A percentile compares a stretch with the other conserved stretches of the same genome.
Conservation (phyloP, 2,888 invertebrate genomes). For the Galeruca laticollis region DNA sequence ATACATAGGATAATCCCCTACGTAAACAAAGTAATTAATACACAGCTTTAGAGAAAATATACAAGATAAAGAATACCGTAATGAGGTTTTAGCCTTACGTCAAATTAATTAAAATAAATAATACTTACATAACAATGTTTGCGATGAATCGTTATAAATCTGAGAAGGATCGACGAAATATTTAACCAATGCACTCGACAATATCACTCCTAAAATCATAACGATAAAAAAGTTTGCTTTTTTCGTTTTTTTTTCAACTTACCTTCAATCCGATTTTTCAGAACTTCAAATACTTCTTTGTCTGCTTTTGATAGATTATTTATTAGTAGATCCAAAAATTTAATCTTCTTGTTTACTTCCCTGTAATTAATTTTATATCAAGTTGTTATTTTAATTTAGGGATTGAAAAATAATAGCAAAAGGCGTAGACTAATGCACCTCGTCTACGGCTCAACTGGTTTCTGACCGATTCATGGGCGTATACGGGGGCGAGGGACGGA, state of each 20-base stretch:
- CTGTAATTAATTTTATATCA: too few species aligned
- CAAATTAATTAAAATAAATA: too few species aligned
- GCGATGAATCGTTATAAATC: not conserved
- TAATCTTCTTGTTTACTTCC: not conserved
- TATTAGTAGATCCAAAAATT: not conserved
- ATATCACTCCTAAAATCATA: not conserved
- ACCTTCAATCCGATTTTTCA: not conserved
- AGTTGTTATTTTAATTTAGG: too few species aligned
- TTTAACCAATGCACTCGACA: not conserved
- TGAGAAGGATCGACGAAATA: not conserved
- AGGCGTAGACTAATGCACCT: too few species aligned
- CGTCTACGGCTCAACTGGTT: too few species aligned
- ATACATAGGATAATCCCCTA: not conserved
- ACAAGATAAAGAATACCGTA: too few species aligned
- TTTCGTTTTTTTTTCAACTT: not conserved
- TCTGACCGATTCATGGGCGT: too few species aligned
- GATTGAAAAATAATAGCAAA: too few species aligned
- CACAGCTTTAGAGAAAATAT: not conserved
- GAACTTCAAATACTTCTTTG: not conserved
- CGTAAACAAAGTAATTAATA: not conserved
- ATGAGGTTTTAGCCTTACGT: too few species aligned
- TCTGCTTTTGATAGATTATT: not conserved
- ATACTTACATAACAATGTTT: too few species aligned
- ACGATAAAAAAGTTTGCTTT: not conserved
- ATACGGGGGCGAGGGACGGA: too few species aligned